phyloP scores from a whole-genome alignment of 2,888 invertebrate genomes.

The Athetis lepigone region DNA sequence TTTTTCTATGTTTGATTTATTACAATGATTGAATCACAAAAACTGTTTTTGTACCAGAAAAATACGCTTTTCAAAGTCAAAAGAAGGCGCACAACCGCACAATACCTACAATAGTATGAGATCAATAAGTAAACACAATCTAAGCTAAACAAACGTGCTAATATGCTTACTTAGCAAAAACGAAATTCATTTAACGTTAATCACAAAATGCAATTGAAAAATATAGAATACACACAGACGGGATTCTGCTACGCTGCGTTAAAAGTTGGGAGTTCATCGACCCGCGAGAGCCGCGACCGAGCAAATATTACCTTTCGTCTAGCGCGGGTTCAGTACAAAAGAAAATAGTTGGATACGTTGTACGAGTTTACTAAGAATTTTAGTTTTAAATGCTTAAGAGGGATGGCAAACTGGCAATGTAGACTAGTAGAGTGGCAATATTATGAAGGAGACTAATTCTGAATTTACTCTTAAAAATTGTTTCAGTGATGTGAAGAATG shows the following conservation, averaged over 20 bases:
- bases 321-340: slow-evolving; percentile 53
- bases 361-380: slow-evolving; percentile 34
- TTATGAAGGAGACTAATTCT: not conserved
- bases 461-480: not conserved
- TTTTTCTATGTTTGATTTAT: not conserved
- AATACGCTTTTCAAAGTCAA: not conserved
- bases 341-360: slow-evolving; percentile 14
- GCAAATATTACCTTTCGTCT: slow-evolving; percentile 52
- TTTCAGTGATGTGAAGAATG: no score
- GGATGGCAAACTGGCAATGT: not conserved
- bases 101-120: not conserved
- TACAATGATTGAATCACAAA: not conserved
- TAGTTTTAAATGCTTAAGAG: slow-evolving; percentile 6
- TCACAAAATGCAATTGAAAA: slow-evolving; percentile 43
- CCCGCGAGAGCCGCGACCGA: slow-evolving; percentile 18
- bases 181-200: slow-evolving; percentile 35
- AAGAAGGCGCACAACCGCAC: not conserved
- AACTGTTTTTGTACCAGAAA: not conserved
- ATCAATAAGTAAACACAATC: not conserved
- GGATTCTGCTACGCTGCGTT: slow-evolving; percentile 14
- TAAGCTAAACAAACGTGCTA: not conserved
- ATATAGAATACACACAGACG: slow-evolving; percentile 45
- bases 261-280: slow-evolving; percentile 45
- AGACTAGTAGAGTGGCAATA: not conserved
- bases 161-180: slow-evolving; percentile 10